Base-by-base conservation (phyloP, 1,140 invertebrate genomes). In the Branchinecta lynchi region DNA sequence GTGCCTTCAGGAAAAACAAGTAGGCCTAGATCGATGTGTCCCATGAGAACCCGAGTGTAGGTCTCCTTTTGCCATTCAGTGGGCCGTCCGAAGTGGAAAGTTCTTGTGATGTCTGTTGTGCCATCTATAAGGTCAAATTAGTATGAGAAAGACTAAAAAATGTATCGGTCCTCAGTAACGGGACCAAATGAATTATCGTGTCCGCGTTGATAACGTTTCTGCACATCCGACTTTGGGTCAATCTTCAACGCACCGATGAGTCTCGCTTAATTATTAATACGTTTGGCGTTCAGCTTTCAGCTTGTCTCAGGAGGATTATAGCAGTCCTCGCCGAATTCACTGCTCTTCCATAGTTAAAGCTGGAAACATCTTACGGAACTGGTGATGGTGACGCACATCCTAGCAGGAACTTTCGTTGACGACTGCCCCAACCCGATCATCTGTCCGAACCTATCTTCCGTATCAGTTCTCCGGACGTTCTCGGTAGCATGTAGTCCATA, bases 21-120 rank as follows among this genome's bases (percentile, higher is more conserved):
- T 8, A 12, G 44, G 12, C 68, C 68, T 20, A 71, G 73, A 68
- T 80, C 78, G 66, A 86, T 84, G 70, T 84, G 81, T 8, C 84
- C 85, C 75, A 84, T 85, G n/a, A 86, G 73, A 7, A 86, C 85
- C 68, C 83, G 73, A 3, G 86, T 87, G 74, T 82, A 86, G 73
- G 82, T 82, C 75, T 84, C 81, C 73, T 80, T 79, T 74, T 85
- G 79, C 74, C 82, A 77, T 51, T 78, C 72, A 10, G 80, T 78
- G 3, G 84, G 82, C 12, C 75, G 76, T 7, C 83, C 82, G 74
- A 82, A 82, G 76, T 84, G 83, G 60, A 85, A 74, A 3, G 85
- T 87, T 74, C 85, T 77, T 0, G 86, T 86, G 2, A 86, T 81
- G 76, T 86, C 85, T 45, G 85, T 86, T 72, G 75, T 84, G 83